Evolutionary conservation across 1,140 invertebrate species (phyloP), one percentile per base, ranked within the genome.

Genomic region (Sarcophaga bullata): DNA sequence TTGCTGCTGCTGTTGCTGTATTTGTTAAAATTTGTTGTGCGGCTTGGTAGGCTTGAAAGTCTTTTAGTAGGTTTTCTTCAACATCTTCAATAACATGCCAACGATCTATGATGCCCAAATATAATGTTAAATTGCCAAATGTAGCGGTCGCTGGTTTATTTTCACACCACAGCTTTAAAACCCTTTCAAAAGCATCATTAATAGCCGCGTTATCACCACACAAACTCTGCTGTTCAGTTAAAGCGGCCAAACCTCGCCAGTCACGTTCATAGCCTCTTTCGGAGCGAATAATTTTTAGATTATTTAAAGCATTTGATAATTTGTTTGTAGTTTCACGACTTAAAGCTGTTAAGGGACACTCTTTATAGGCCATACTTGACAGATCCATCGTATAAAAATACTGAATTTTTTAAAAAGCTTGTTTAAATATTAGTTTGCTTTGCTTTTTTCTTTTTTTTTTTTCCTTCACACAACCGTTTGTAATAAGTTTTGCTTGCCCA

Each of bases 71-170:
- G 37, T 92, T 87, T 50, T 90, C 84, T 81, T 87, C 84, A 17
- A 91, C 90, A 86, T 95, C 94, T 83, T 94, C 92, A 13, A 93
- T 84, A 58, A 95, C 91, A 89, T 95, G 94, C 91, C 91, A 94
- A 84, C 94, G 91, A 84, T 94, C 94, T 62, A 95, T 91, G 80
- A 91, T 87, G 82, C 92, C 91, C 8, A 95, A 89, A 85, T 89
- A 91, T 50, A 85, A 82, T 84, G 91, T 87, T 11, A 95, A 89
- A 84, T 91, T 87, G 9, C 90, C 88, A 73, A 94, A 87, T 25
- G 90, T 92, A 49, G 91, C 89, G n/a, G 90, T 89, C 17, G 87
- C 75, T 1, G 86, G 83, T 73, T 84, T 86, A n/a, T 88, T 88
- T 46, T 91, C 86, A 54, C 89, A 86, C 91, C 93, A 92, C 62